These are phyloP conservation scores for Papilio glaucus DNA, from an alignment of 1,140 invertebrate species.

Conservation along the genomic window DNA sequence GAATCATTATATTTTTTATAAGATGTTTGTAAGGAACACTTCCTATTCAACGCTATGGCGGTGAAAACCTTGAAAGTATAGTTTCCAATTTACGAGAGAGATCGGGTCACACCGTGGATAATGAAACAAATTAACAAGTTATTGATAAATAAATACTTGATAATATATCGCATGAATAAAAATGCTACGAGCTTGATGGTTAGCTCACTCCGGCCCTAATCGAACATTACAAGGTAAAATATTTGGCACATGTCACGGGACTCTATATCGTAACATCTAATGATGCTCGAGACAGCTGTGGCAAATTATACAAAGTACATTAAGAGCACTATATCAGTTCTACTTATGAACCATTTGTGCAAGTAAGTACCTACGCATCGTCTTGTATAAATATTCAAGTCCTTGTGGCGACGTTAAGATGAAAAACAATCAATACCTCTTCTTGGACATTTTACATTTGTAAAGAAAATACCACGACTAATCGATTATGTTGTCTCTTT, in stretches of 20 bases:
- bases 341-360: slow-evolving; percentile 12
- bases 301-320: neutral
- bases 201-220: neutral
- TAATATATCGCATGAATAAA: too few species aligned
- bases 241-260: neutral
- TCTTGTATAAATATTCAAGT: slow-evolving; percentile 25
- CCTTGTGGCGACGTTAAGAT: neutral
- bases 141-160: neutral
- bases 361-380: neutral
- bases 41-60: neutral
- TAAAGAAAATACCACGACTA: neutral
- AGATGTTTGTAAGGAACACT: neutral
- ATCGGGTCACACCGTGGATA: neutral
- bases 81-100: neutral
- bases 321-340: neutral
- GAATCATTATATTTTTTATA: neutral
- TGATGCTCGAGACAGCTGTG: neutral
- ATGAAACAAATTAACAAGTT: neutral
- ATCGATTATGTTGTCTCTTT: neutral
- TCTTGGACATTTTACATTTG: neutral
- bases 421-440: slow-evolving; percentile 3
- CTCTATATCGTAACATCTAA: neutral
- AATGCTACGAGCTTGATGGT: neutral
- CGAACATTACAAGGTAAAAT: neutral
- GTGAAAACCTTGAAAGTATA: neutral